Evolutionary conservation across 1,140 invertebrate genomes (phyloP), one percentile per base, ranked within the genome.

Genomic region (Drosophila micromelanica): DNA sequence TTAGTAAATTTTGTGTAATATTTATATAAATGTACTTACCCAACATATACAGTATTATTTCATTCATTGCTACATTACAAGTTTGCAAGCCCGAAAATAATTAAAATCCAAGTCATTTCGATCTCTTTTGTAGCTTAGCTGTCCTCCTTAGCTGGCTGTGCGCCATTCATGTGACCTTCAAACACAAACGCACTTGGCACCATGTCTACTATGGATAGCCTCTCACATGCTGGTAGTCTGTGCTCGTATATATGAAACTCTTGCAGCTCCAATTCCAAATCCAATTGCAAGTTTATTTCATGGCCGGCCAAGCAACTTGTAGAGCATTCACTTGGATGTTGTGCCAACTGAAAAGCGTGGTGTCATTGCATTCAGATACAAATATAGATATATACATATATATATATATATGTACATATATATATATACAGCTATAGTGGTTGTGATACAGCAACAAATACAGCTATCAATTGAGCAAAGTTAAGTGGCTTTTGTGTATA

Each of bases 211-310:
- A 32, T 61, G 37, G 37, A 48, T 42, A 45, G 37, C 69, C 75
- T 61, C 65, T 65, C 56, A 75, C 77, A 62, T 35, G 12, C 38
- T 27, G 0, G 27, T 27, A 27, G 4, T 27, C 5, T 27, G 27
- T 27, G 13, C 32, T 27, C n/a, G 37, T 37, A 17, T 37, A 17
- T 43, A 9, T 13, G 13, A 32, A 64, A 51, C 69, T 51, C 43
- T 65, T 72, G 69, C 69, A 65, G 76, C 63, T 74, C 65, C 78
- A 73, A 67, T 80, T 78, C 56, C 51, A 70, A 76, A 67, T 81
- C 70, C 75, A 78, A 81, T 82, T 82, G 80, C 75, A 81, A 82
- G 81, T 76, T 61, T 79, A 70, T 84, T 84, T 82, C 80, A 84
- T 84, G 80, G 79, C 80, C 79, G 61, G 64, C 78, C 74, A 73